These are phyloP conservation scores for Mus caroli DNA, from an alignment of 2,797 vertebrate genomes.

Conservation along the genomic window DNA sequence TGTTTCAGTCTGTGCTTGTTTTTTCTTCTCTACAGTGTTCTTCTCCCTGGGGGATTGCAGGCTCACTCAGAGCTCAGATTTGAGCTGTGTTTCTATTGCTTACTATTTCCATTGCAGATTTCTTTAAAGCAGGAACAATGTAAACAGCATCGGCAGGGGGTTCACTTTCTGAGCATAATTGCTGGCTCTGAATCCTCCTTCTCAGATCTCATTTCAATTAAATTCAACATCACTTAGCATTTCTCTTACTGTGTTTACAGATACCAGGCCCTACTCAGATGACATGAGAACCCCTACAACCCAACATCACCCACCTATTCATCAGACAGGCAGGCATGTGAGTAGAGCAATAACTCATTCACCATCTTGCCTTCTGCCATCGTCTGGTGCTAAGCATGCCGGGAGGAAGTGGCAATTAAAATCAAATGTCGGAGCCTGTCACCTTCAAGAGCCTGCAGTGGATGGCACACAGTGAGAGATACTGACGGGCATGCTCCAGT, in stretches of 20 bases:
- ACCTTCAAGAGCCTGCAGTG: not conserved
- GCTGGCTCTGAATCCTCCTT: not conserved
- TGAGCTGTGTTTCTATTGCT: fast-evolving
- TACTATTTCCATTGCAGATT: not conserved
- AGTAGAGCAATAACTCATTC: not conserved
- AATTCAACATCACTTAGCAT: not conserved
- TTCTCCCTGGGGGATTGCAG: not conserved
- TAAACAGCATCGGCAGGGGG: not conserved
- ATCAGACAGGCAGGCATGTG: not conserved
- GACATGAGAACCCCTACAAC: not conserved
- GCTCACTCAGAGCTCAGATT: not conserved
- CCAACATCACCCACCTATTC: not conserved
- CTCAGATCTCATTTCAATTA: not conserved
- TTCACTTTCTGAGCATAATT: not conserved
- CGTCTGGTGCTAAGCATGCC: not conserved
- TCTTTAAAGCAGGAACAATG: not conserved
- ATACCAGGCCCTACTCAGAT: not conserved
- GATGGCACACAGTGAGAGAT: not conserved
- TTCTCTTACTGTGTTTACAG: not conserved
- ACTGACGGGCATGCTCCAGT: fast-evolving
- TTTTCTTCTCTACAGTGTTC: not conserved
- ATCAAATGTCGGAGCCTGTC: not conserved
- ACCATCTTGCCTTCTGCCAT: not conserved
- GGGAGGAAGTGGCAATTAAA: not conserved
- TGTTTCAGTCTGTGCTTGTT: not conserved